These are phyloP conservation scores for Chromis chromis DNA, from an alignment of 2,797 vertebrate genomes.

Conservation along the genomic window DNA sequence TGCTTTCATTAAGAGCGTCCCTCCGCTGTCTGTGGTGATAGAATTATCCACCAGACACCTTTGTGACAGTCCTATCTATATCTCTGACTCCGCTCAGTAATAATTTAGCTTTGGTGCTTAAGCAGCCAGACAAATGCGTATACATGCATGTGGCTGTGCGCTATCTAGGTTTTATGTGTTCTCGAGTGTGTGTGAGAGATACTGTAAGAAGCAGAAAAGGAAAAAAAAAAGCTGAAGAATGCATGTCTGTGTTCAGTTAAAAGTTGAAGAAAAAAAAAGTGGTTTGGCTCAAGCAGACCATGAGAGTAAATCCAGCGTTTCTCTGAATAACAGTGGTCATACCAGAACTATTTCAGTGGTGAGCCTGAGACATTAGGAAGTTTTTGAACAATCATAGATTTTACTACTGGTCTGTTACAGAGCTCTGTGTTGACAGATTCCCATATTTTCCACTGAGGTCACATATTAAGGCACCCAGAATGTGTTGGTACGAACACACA, in stretches of 20 bases:
- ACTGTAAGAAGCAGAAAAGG: background rate
- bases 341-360: conserved; percentile 28
- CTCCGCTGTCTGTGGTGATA: conserved; percentile 40
- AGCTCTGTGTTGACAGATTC: conserved; percentile 29
- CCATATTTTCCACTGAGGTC: conserved; percentile 40
- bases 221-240: conserved; percentile 3
- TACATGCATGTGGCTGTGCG: conserved; percentile 10
- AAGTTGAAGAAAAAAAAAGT: background rate
- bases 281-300: background rate
- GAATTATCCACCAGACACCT: conserved; percentile 37
- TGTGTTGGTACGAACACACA: conserved; percentile 16
- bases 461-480: conserved; percentile 13
- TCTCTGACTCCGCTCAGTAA: conserved; percentile 35
- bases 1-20: conserved; percentile 48
- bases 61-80: conserved; percentile 44
- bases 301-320: conserved; percentile 25
- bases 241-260: conserved; percentile 18
- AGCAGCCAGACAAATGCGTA: conserved; percentile 20
- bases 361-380: conserved; percentile 7
- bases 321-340: conserved; percentile 13
- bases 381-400: conserved; percentile 43
- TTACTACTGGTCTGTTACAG: conserved; percentile 18
- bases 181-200: background rate
- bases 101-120: conserved; percentile 37
- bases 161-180: background rate